Evolutionary conservation across 2,113 vertebrate species (phyloP).

Genomic region (Prunella himalayana): DNA sequence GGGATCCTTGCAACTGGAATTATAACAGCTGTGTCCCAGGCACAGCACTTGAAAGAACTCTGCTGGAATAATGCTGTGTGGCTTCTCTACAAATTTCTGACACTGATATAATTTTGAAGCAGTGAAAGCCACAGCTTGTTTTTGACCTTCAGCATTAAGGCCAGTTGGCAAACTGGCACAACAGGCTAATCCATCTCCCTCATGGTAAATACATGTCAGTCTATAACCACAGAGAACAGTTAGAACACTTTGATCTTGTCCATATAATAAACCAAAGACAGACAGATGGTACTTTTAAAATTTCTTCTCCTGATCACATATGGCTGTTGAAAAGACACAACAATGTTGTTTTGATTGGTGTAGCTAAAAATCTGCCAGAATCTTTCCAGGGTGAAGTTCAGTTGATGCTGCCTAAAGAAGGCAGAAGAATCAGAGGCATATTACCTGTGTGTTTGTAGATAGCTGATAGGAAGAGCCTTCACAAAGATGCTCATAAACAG

Average conservation of each 20-base stretch:
- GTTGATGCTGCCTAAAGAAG: not conserved
- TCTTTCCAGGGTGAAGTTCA: not conserved
- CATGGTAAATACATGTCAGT: not conserved
- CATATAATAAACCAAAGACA: not conserved
- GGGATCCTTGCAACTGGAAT: not conserved
- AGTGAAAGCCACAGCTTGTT: not conserved
- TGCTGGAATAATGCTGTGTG: not conserved
- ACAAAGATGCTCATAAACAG: not conserved
- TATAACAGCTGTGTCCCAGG: not conserved
- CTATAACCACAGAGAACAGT: not conserved
- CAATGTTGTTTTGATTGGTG: not conserved
- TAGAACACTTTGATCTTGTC: not conserved
- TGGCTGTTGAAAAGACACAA: not conserved
- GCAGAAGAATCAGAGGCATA: not conserved
- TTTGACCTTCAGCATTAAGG: not conserved
- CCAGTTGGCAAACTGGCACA: not conserved
- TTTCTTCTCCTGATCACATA: not conserved
- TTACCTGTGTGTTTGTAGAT: not conserved
- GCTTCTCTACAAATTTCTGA: not conserved
- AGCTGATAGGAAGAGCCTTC: not conserved
- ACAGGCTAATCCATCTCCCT: not conserved
- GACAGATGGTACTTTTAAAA: not conserved
- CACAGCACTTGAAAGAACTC: not conserved
- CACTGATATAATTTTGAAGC: not conserved
- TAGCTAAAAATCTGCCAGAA: not conserved